Conservation (phyloP, 2,113 vertebrate genomes). For the Pedetes capensis region DNA sequence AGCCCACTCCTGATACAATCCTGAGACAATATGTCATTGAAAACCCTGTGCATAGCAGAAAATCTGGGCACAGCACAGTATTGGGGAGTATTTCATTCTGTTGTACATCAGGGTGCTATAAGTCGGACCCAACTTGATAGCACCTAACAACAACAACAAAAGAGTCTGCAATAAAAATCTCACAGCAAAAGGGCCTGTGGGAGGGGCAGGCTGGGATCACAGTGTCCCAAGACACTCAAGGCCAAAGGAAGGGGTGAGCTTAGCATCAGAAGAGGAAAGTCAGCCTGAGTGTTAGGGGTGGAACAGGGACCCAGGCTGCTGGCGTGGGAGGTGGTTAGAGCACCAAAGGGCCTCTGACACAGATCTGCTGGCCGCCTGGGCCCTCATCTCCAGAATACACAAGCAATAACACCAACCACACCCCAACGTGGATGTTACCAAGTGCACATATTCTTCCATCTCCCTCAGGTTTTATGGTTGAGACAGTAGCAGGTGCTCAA, state of each 20-base stretch:
- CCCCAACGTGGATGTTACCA: rapidly evolving
- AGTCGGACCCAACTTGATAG: too few relatives aligned
- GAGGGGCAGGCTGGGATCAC: background rate
- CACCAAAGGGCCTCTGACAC: background rate
- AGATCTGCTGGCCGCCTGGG: background rate
- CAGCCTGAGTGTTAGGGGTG: background rate
- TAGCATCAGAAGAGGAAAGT: background rate
- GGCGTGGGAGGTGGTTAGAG: background rate
- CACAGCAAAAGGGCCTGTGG: background rate
- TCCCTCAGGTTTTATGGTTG: background rate
- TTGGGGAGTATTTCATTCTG: too few relatives aligned
- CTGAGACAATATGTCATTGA: too few relatives aligned
- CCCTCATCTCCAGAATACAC: background rate
- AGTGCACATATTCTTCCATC: background rate
- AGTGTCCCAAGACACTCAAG: background rate
- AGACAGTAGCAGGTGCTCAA: background rate
- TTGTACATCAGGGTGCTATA: too few relatives aligned
- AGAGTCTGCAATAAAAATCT: background rate
- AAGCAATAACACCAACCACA: background rate
- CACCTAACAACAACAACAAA: too few relatives aligned
- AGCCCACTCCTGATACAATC: too few relatives aligned
- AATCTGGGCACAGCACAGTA: too few relatives aligned
- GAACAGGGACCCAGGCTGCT: rapidly evolving
- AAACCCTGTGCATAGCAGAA: too few relatives aligned
- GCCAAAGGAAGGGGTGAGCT: background rate